Conservation (phyloP, 2,888 invertebrate genomes). For the Rhagium mordax region DNA sequence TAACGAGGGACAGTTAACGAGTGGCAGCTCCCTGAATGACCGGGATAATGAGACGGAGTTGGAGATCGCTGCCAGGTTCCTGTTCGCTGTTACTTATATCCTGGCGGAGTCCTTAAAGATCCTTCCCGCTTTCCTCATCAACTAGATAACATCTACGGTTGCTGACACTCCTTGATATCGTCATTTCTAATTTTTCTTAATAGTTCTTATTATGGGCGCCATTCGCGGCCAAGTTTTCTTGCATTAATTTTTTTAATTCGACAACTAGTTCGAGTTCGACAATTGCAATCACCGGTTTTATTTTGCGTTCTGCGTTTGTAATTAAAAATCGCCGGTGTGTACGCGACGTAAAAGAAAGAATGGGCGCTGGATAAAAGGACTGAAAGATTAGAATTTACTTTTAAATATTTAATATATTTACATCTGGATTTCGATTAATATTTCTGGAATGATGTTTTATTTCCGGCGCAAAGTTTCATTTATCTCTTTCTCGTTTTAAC, state of each 20-base stretch:
- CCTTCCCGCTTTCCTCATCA: conserved; percentile 56
- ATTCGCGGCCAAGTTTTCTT: neutral
- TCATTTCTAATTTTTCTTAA: conserved; percentile 55
- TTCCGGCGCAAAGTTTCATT: too few relatives aligned
- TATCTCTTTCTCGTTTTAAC: too few relatives aligned
- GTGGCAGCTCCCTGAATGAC: conserved; percentile 57
- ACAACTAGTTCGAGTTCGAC: too few relatives aligned
- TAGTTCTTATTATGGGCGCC: conserved; percentile 47
- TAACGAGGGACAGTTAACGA: conserved; percentile 59
- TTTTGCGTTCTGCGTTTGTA: too few relatives aligned
- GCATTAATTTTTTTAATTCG: neutral
- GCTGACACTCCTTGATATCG: conserved; percentile 52
- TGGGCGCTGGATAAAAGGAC: too few relatives aligned
- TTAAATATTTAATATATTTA: too few relatives aligned
- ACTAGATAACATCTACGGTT: conserved; percentile 55
- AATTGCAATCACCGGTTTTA: too few relatives aligned
- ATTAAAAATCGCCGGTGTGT: too few relatives aligned
- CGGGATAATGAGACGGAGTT: conserved; percentile 57
- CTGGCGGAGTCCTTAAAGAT: conserved; percentile 52
- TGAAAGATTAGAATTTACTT: too few relatives aligned
- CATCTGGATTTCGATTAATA: too few relatives aligned
- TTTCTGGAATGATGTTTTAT: too few relatives aligned
- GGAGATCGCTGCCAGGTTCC: conserved; percentile 51
- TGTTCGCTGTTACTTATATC: conserved; percentile 51
- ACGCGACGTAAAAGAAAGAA: too few relatives aligned